phyloP scores from a whole-genome alignment of 1,140 invertebrate genomes.

The Stegodyphus dumicola region DNA sequence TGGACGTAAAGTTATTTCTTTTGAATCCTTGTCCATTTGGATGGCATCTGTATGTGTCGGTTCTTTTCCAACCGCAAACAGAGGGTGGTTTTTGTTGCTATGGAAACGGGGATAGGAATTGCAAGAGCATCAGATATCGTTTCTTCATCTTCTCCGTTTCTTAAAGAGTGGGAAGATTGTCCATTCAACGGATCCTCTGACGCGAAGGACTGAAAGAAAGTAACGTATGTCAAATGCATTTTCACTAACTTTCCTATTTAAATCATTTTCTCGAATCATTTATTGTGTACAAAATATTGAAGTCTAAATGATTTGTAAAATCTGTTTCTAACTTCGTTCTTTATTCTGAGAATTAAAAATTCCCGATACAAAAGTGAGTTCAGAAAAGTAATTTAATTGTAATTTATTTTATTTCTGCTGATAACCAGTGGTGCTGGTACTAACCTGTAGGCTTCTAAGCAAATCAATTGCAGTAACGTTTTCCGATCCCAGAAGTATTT shows the following conservation, averaged over 20 bases:
- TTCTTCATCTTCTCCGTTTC: conserved; percentile 24
- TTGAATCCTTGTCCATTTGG: conserved; percentile 57
- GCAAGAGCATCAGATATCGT: conserved; percentile 20
- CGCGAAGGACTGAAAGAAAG: conserved; percentile 24
- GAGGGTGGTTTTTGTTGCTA: conserved; percentile 50
- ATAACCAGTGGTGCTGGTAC: no score
- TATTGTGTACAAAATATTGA: no score
- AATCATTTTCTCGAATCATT: neutral
- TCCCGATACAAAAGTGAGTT: no score
- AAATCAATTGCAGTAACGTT: no score
- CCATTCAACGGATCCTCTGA: conserved; percentile 42
- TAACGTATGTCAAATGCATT: conserved; percentile 13
- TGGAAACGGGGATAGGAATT: conserved; percentile 7
- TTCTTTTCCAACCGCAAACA: conserved; percentile 52
- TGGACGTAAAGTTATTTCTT: conserved; percentile 56
- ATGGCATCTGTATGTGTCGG: conserved; percentile 54
- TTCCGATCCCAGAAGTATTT: no score
- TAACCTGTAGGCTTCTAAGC: no score
- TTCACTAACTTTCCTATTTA: conserved; percentile 22
- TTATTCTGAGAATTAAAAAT: no score
- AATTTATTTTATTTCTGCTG: no score
- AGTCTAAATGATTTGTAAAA: no score
- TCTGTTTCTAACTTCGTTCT: no score
- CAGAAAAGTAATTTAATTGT: no score
- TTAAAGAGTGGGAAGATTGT: conserved; percentile 42